phyloP scores from a whole-genome alignment of 2,797 vertebrate species.

The Acropternis orthonyx region DNA sequence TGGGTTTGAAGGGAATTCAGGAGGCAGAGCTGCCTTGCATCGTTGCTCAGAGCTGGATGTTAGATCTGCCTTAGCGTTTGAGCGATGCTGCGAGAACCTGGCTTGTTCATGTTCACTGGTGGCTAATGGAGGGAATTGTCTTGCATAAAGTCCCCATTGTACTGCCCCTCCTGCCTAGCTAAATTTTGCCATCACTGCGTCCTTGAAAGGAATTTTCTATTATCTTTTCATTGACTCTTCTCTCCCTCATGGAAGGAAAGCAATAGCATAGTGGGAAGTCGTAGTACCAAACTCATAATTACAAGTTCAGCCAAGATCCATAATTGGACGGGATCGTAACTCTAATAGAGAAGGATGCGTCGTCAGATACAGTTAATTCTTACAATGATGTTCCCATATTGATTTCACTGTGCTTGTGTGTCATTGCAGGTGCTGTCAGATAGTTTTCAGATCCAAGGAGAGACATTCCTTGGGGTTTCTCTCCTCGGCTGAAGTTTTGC shows the following conservation, averaged over 20 bases:
- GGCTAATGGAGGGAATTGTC: neutral
- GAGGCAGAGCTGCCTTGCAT: neutral
- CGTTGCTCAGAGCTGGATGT: neutral
- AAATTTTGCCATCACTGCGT: neutral
- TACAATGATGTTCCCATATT: conserved; percentile 18
- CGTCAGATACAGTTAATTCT: conserved; percentile 50
- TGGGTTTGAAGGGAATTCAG: conserved; percentile 25
- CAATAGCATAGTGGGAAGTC: conserved; percentile 33
- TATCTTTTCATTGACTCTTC: conserved; percentile 54
- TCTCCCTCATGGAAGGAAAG: conserved; percentile 35
- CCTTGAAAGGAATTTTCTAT: conserved; percentile 61
- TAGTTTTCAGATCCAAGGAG: neutral
- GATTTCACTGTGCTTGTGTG: neutral
- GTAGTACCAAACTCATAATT: conserved; percentile 55
- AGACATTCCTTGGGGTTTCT: conserved; percentile 16
- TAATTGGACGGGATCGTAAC: conserved; percentile 57
- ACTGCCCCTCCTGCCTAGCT: conserved; percentile 11
- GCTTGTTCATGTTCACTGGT: neutral
- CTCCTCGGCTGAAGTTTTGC: neutral
- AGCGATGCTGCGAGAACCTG: neutral
- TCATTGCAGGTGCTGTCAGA: neutral
- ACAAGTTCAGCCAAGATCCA: conserved; percentile 48
- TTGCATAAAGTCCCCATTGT: neutral
- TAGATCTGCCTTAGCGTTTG: neutral
- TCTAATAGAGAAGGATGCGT: conserved; percentile 55